phyloP scores from a whole-genome alignment of 2,113 vertebrate species.

The Esox niger region DNA sequence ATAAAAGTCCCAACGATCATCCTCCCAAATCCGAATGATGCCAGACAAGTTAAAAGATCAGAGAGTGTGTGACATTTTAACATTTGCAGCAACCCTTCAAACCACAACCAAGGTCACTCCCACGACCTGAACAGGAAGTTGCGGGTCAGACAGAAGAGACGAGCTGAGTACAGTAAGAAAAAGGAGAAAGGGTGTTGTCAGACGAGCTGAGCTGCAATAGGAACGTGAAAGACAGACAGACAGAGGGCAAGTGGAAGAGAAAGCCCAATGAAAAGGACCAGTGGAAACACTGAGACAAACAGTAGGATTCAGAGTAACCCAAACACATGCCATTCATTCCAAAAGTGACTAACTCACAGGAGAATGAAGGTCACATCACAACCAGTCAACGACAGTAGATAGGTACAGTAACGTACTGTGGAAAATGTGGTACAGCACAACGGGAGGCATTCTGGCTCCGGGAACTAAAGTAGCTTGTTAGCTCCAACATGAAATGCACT shows the following conservation, averaged over 20 bases:
- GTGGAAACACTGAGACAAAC: not conserved
- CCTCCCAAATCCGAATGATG: no score
- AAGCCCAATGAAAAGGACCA: not conserved
- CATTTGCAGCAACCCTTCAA: no score
- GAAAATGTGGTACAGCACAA: not conserved
- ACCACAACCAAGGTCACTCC: constrained; percentile 44
- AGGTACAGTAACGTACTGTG: not conserved
- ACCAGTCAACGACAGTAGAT: not conserved
- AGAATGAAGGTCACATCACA: not conserved
- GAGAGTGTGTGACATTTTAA: no score
- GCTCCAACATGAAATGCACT: constrained; percentile 53
- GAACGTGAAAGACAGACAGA: constrained; percentile 6
- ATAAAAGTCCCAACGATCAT: no score
- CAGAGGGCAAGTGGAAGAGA: constrained; percentile 21
- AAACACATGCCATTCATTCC: not conserved
- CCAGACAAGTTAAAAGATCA: no score
- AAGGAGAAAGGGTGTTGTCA: constrained; percentile 24
- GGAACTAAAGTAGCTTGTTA: not conserved
- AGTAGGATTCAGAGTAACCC: not conserved
- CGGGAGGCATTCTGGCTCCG: not conserved
- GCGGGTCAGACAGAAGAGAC: constrained; percentile 17
- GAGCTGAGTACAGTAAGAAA: constrained; percentile 7
- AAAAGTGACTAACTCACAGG: not conserved
- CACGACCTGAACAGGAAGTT: constrained; percentile 54
- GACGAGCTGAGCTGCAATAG: constrained; percentile 20